Evolutionary conservation across 2,888 invertebrate genomes (phyloP).

Genomic region (Cantharis lateralis): DNA sequence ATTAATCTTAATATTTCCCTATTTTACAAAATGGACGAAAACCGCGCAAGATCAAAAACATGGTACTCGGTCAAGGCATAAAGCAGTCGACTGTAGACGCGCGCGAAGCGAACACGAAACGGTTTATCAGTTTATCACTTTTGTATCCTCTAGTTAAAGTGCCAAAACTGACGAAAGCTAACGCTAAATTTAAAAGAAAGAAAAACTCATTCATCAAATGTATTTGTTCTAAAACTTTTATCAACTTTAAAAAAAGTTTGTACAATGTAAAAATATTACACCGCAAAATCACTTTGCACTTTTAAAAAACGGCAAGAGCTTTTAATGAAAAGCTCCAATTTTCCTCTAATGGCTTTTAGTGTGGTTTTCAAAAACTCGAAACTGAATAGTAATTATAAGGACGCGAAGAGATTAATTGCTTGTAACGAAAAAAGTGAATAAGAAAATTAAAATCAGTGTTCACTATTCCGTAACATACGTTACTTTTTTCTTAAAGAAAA

Average conservation of each 20-base stretch:
- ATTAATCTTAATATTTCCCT: constrained; percentile 27
- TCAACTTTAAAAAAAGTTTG: neutral
- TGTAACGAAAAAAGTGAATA: neutral
- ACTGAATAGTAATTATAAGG: constrained; percentile 12
- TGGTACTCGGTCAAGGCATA: constrained; percentile 23
- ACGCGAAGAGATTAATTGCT: constrained; percentile 2
- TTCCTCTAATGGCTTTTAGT: constrained; percentile 23
- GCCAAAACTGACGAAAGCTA: neutral
- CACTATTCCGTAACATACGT: neutral
- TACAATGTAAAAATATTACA: neutral
- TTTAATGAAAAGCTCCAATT: constrained; percentile 10
- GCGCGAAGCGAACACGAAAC: constrained; percentile 25
- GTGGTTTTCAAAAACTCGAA: constrained; percentile 17
- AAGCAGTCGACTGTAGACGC: constrained; percentile 30
- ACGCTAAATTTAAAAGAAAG: constrained; percentile 6
- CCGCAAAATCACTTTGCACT: neutral
- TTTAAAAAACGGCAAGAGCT: neutral
- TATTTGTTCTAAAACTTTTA: neutral
- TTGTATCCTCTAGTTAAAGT: neutral
- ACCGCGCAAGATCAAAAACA: constrained; percentile 31
- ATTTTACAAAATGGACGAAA: constrained; percentile 30
- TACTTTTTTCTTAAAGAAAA: neutral
- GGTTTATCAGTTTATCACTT: constrained; percentile 15
- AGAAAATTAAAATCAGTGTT: neutral
- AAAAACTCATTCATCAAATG: neutral